These are phyloP conservation scores for Dorcus parallelipipedus DNA, from an alignment of 2,888 invertebrate species.

Conservation along the genomic window DNA sequence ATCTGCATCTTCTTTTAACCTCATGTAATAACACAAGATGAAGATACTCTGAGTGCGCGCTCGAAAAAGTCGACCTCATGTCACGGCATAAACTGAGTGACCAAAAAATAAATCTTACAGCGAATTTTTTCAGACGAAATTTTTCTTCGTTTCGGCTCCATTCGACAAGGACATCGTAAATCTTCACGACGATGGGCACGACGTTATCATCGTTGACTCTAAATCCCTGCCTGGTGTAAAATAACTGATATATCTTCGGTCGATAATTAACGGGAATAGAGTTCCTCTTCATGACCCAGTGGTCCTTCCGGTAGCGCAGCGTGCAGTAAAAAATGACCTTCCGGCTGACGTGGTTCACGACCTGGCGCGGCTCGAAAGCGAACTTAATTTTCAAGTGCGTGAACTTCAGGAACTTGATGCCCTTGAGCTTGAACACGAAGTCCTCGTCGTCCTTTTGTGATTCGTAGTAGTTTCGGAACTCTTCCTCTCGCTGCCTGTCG, in stretches of 20 bases:
- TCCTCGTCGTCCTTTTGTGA: not conserved
- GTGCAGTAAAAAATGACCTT: slow-evolving; percentile 27
- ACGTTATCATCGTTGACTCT: slow-evolving; percentile 23
- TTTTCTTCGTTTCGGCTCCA: slow-evolving; percentile 28
- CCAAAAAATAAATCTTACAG: slow-evolving; percentile 17
- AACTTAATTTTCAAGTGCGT: slow-evolving; percentile 30
- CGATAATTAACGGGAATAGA: slow-evolving; percentile 28
- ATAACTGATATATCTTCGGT: slow-evolving; percentile 18
- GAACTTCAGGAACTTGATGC: slow-evolving; percentile 26
- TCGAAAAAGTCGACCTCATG: no score
- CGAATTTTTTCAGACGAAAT: slow-evolving; percentile 23
- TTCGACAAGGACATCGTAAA: slow-evolving; percentile 22
- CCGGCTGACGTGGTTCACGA: slow-evolving; percentile 21
- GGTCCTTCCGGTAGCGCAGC: slow-evolving; percentile 23
- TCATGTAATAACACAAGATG: no score
- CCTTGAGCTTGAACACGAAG: slow-evolving; percentile 21
- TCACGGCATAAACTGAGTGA: no score
- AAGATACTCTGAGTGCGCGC: no score
- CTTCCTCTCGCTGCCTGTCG: not conserved
- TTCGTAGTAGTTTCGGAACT: slow-evolving; percentile 13
- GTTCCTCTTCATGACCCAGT: slow-evolving; percentile 30
- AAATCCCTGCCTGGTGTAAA: slow-evolving; percentile 18
- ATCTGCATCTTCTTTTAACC: no score
- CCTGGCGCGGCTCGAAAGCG: slow-evolving; percentile 24
- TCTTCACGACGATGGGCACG: slow-evolving; percentile 13